Evolutionary conservation across 2,888 invertebrate species (phyloP).

Genomic region (Dicranocentrus wangi): DNA sequence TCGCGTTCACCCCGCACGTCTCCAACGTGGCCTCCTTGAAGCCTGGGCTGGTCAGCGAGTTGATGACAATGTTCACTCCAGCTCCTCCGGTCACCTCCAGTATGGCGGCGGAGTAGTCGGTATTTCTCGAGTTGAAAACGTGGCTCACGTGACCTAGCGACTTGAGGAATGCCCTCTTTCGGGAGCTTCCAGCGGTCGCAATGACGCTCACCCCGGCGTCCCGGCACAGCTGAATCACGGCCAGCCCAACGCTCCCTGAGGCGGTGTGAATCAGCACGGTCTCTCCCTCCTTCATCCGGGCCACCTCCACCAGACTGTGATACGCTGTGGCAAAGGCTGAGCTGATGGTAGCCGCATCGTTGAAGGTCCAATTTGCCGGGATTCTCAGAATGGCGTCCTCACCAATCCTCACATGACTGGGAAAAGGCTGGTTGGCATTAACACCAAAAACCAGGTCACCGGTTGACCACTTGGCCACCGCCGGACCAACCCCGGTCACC

Average conservation of each 20-base stretch:
- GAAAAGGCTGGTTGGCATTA: constrained; percentile 12
- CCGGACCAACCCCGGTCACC: constrained; percentile 12
- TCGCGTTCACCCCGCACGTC: not conserved
- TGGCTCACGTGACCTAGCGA: constrained; percentile 19
- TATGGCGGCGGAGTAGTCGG: not conserved
- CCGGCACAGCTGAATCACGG: constrained; percentile 13
- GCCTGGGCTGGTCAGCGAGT: constrained; percentile 44
- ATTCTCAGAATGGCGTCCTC: not conserved
- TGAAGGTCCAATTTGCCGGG: constrained; percentile 17
- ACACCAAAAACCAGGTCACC: not conserved
- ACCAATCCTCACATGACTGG: constrained; percentile 26
- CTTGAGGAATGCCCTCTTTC: constrained; percentile 26
- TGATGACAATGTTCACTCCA: constrained; percentile 32
- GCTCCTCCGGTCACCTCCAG: not conserved
- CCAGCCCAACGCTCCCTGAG: constrained; percentile 28
- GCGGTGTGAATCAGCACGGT: constrained; percentile 30
- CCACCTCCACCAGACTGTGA: constrained; percentile 3
- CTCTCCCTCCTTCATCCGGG: constrained; percentile 2
- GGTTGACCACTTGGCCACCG: not conserved
- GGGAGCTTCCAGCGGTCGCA: constrained; percentile 9
- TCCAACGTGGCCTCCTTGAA: constrained; percentile 57
- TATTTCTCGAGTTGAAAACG: constrained; percentile 26
- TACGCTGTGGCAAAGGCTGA: constrained; percentile 22
- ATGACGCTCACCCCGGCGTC: not conserved
- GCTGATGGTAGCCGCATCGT: constrained; percentile 28